Conservation (phyloP, 2,888 invertebrate species). For the Alentia gelatinosa region DNA sequence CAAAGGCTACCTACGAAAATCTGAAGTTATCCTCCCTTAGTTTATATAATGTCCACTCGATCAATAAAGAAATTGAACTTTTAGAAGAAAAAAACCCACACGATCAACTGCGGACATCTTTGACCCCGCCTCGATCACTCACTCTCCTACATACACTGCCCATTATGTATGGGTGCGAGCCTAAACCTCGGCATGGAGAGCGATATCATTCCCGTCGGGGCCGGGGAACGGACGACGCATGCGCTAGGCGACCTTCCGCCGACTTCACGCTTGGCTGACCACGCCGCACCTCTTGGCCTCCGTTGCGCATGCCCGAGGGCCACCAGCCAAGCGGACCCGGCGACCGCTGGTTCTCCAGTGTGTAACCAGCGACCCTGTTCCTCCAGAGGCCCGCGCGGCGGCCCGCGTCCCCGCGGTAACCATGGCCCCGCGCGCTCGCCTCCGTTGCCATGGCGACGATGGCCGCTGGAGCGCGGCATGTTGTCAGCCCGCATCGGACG, state of each 20-base stretch:
- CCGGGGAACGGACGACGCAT: neutral
- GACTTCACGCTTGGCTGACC: neutral
- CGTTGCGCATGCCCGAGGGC: conserved; percentile 14
- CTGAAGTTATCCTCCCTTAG: too few species aligned
- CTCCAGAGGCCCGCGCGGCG: neutral
- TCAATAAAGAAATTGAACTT: too few species aligned
- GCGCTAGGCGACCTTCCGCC: neutral
- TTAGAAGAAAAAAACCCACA: too few species aligned
- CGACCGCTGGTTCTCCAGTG: too few species aligned
- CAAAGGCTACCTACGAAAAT: too few species aligned
- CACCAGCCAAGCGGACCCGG: conserved; percentile 9
- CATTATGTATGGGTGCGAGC: too few species aligned
- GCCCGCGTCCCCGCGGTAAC: neutral
- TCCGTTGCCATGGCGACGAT: conserved; percentile 17
- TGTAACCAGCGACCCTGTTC: too few species aligned
- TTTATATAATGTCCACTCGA: too few species aligned
- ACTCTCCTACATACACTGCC: too few species aligned
- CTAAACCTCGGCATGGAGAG: too few species aligned
- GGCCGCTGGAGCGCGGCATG: neutral
- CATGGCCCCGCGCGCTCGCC: neutral
- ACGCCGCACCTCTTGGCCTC: neutral
- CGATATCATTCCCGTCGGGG: neutral
- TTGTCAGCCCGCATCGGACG: conserved; percentile 39
- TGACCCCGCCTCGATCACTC: too few species aligned
- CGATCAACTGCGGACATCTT: too few species aligned